Base-by-base conservation (phyloP, 2,113 vertebrate species). In the Lophotis ruficrista region DNA sequence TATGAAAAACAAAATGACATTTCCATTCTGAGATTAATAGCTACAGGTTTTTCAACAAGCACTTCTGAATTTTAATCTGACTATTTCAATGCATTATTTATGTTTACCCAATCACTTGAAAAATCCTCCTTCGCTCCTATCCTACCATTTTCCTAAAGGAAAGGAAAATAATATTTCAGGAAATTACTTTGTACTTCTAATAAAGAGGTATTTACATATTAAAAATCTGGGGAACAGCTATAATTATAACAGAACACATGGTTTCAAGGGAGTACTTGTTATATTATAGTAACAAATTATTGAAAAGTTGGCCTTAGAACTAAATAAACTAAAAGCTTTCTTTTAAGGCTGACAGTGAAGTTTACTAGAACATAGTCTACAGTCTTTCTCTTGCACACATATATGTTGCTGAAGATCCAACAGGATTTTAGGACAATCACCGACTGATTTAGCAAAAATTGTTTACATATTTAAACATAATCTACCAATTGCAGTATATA, bases 11-110 rank as follows among this genome's bases (percentile, higher is more conserved):
- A 62, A 93, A 88, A 41, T 38, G 33, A 53, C 45, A 35, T 18
- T 64, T 79, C 45, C 50, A 56, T 41, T 41, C 78, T 56, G 38
- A 88, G 57, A 86, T 24, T 9, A 62, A 66, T 50, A 77, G 53
- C 61, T 78, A 33, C 4, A 1, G 53, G 21, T 38, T 75, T 86
- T 38, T 50, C 13, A 87, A 69, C 47, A 61, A 64, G 14, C 10
- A 50, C 70, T 83, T 62, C 71, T 89, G 93, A 93, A 66, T 94
- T 87, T 93, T 50, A 70, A 85, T 71, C 64, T 72, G 80, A 54
- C 69, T 43, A 66, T 70, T 83, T 96, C 54, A 78, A 65, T 81
- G 51, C 20, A 81, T 93, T 95, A 75, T 75, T 95, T 93, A 61
- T 60, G 47, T 71, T 90, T 61, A 56, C 4, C 4, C 22, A 51